A percentile compares a stretch with the other conserved stretches of the same genome.
Evolutionary conservation across 2,888 invertebrate species (phyloP).

Genomic region (Deroplatys truncata): DNA sequence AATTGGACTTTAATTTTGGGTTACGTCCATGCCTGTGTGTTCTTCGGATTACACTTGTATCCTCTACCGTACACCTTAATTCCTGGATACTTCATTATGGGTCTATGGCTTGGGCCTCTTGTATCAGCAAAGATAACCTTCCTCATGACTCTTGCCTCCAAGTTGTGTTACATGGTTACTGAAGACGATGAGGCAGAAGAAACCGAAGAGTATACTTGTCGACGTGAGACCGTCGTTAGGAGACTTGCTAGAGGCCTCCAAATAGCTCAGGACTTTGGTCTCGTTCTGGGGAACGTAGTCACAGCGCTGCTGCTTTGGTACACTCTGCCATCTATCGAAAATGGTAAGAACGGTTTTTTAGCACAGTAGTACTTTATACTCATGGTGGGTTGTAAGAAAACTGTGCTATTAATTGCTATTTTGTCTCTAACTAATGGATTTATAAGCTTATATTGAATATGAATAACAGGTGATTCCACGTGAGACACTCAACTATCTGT

Average conservation of each 20-base stretch:
- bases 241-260: slow-evolving; percentile 53
- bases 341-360: not conserved
- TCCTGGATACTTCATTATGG: slow-evolving; percentile 53
- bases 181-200: slow-evolving; percentile 46
- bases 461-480: too few relatives aligned
- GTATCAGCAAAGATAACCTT: slow-evolving; percentile 40
- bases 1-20: slow-evolving; percentile 48
- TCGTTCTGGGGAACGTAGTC: slow-evolving; percentile 52
- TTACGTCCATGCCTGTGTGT: slow-evolving; percentile 54
- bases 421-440: too few relatives aligned
- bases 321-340: slow-evolving; percentile 30
- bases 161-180: slow-evolving; percentile 44
- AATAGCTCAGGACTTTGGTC: slow-evolving; percentile 53
- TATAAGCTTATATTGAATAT: too few relatives aligned
- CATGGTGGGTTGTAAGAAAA: too few relatives aligned
- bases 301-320: slow-evolving; percentile 48
- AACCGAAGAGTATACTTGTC: slow-evolving; percentile 17
- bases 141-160: slow-evolving; percentile 46
- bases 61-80: slow-evolving; percentile 52
- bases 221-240: slow-evolving; percentile 40
- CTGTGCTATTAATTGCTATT: too few relatives aligned
- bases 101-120: slow-evolving; percentile 51
- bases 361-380: too few relatives aligned
- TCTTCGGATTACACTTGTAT: slow-evolving; percentile 58
- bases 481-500: too few relatives aligned